A percentile compares a stretch with the other conserved stretches of the same genome.
Conservation (phyloP, 2,113 vertebrate genomes). For the Parotia lawesii region DNA sequence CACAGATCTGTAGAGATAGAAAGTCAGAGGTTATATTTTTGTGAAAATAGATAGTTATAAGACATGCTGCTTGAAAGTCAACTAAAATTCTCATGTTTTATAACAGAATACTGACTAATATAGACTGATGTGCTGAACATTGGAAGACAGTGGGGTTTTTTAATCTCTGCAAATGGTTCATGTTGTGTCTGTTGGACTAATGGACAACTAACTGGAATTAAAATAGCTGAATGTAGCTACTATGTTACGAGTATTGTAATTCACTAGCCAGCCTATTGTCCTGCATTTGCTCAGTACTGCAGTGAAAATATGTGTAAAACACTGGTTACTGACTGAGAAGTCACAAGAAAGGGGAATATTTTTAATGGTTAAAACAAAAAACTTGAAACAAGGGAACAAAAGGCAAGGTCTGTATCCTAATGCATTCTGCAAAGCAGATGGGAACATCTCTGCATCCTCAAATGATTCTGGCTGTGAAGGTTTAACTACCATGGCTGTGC, state of each 20-base stretch:
- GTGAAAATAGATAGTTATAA: slow-evolving; percentile 55
- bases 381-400: neutral
- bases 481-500: neutral
- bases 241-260: slow-evolving; percentile 27
- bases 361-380: slow-evolving; percentile 19
- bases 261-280: slow-evolving; percentile 21
- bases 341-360: slow-evolving; percentile 50
- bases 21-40: slow-evolving; percentile 65
- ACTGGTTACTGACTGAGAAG: slow-evolving; percentile 54
- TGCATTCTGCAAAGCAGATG: neutral
- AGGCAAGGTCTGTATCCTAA: neutral
- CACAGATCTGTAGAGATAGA: slow-evolving; percentile 55
- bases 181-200: slow-evolving; percentile 45
- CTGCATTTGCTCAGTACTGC: slow-evolving; percentile 46
- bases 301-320: slow-evolving; percentile 36
- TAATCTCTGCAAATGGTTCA: slow-evolving; percentile 16
- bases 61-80: slow-evolving; percentile 55
- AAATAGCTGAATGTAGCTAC: slow-evolving; percentile 62
- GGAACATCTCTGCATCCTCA: neutral
- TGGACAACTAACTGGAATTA: slow-evolving; percentile 72
- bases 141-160: neutral
- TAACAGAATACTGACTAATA: slow-evolving; percentile 37
- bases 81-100: slow-evolving; percentile 49
- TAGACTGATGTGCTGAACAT: slow-evolving; percentile 15
- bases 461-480: neutral